Conservation (phyloP, 1,140 invertebrate genomes). For the Coenobita brevimanus region DNA sequence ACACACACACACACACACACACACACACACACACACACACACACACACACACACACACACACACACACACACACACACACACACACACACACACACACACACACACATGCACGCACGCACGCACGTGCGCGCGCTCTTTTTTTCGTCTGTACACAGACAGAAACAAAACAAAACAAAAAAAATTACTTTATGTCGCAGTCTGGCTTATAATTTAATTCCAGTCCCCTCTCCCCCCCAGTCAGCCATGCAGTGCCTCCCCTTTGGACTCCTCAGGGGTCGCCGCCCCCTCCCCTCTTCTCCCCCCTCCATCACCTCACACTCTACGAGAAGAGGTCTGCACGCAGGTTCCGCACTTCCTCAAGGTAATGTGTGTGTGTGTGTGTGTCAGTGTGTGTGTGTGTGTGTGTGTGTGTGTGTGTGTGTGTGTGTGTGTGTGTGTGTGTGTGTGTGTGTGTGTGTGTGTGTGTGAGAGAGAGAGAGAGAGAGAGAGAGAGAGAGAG, state of each 20-base stretch:
- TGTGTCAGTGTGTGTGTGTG: background rate
- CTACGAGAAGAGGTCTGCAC: background rate
- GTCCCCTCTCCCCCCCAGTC: background rate
- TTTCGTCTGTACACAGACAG: no score
- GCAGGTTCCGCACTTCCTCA: background rate
- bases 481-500: no score
- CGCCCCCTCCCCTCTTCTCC: background rate
- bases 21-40: background rate
- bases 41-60: conserved; percentile 2
- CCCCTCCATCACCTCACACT: no score
- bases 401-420: background rate
- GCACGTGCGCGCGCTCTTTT: no score
- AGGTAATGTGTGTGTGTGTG: background rate
- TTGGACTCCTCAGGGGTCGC: background rate
- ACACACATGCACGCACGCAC: background rate
- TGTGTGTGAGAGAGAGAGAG: no score
- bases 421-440: background rate
- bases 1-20: background rate
- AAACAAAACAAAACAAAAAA: no score
- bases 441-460: no score
- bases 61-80: background rate
- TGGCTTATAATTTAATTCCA: no score
- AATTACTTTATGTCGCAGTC: no score
- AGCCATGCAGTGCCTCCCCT: background rate
- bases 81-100: background rate